phyloP scores from a whole-genome alignment of 2,888 invertebrate species.

The Macaria notata region DNA sequence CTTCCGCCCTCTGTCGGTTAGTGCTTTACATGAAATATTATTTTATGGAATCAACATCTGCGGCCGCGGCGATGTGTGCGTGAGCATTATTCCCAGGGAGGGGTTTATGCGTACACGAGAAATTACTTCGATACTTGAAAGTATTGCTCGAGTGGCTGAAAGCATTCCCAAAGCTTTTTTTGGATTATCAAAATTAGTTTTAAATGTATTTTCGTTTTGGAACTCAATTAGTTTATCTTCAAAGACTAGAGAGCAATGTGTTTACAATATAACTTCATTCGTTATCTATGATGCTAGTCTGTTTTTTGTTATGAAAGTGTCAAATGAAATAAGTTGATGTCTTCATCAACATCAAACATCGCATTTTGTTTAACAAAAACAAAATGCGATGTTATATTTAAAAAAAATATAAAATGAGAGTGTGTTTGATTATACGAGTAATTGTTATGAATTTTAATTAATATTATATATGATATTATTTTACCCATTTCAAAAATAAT shows the following conservation, averaged over 20 bases:
- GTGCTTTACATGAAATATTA: slow-evolving; percentile 82
- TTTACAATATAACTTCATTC: slow-evolving; percentile 10
- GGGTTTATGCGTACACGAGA: slow-evolving; percentile 75
- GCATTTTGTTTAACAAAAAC: too few relatives aligned
- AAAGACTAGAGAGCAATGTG: slow-evolving; percentile 15
- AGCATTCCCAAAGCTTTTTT: slow-evolving; percentile 63
- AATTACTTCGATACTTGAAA: slow-evolving; percentile 60
- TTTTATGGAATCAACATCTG: slow-evolving; percentile 83
- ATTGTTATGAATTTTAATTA: too few relatives aligned
- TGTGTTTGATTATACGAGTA: too few relatives aligned
- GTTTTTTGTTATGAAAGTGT: neutral
- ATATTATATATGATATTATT: too few relatives aligned
- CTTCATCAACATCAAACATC: too few relatives aligned
- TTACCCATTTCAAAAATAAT: too few relatives aligned
- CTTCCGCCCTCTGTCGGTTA: slow-evolving; percentile 80
- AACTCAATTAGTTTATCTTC: slow-evolving; percentile 15
- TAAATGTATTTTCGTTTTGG: slow-evolving; percentile 11
- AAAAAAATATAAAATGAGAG: too few relatives aligned
- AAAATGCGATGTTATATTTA: too few relatives aligned
- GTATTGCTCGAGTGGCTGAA: slow-evolving; percentile 71
- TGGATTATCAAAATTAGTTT: slow-evolving; percentile 37
- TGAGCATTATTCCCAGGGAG: slow-evolving; percentile 55
- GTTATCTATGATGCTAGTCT: neutral
- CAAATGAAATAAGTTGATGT: too few relatives aligned
- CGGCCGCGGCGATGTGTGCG: slow-evolving; percentile 63